phyloP scores from a whole-genome alignment of 2,888 invertebrate species.

The Argyra leucocephala region DNA sequence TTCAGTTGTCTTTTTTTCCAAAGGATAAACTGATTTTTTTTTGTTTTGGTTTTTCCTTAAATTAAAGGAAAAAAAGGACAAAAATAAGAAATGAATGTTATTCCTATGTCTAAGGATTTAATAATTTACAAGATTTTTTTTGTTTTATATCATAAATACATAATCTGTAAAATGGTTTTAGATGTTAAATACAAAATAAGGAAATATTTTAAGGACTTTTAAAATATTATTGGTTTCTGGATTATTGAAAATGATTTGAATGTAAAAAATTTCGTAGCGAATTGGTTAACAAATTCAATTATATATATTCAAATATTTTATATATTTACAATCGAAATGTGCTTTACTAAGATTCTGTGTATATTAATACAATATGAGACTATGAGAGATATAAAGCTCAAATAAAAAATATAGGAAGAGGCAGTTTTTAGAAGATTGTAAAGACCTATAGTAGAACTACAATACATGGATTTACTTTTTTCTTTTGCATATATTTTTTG shows the following conservation, averaged over 20 bases:
- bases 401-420: too few species aligned
- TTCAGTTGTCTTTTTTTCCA: constrained; percentile 22
- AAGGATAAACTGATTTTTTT: constrained; percentile 12
- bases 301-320: too few species aligned
- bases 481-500: too few species aligned
- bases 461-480: too few species aligned
- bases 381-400: neutral
- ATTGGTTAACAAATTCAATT: too few species aligned
- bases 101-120: constrained; percentile 2
- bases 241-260: neutral
- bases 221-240: neutral
- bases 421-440: neutral
- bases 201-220: neutral
- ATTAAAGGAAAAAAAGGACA: neutral
- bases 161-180: neutral
- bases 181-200: neutral
- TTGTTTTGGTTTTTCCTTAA: constrained; percentile 3
- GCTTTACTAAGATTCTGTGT: too few species aligned
- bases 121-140: neutral
- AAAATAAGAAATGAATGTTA: neutral
- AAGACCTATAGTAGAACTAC: too few species aligned
- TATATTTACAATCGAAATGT: too few species aligned
- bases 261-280: too few species aligned
- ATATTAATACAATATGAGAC: too few species aligned
- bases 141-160: too few species aligned